Conservation (phyloP, 2,113 vertebrate genomes). For the Ancistrus triradiatus region DNA sequence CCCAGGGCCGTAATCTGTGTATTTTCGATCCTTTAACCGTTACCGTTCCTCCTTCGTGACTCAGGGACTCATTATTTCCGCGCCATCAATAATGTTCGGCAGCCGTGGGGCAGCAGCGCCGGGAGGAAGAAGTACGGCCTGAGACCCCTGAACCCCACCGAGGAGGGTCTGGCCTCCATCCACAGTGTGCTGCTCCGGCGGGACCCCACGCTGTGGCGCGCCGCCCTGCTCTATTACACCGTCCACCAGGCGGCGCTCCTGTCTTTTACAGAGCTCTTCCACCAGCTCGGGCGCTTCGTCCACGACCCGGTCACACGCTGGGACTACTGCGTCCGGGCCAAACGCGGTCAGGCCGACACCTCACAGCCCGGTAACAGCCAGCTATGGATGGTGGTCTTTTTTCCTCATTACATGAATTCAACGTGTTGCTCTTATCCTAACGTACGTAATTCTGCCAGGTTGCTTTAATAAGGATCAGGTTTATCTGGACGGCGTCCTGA, state of each 20-base stretch:
- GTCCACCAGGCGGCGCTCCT: conserved; percentile 83
- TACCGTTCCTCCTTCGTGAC: neutral
- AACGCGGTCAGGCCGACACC: conserved; percentile 89
- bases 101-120: conserved; percentile 79
- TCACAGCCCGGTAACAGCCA: conserved; percentile 74
- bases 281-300: conserved; percentile 78
- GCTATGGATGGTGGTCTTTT: too few species aligned
- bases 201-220: conserved; percentile 90
- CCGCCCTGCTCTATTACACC: conserved; percentile 90
- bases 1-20: neutral
- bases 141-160: conserved; percentile 87
- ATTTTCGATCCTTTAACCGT: neutral
- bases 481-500: conserved; percentile 87
- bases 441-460: conserved; percentile 60
- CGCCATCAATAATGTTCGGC: conserved; percentile 86
- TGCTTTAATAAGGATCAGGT: conserved; percentile 97
- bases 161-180: conserved; percentile 90
- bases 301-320: conserved; percentile 86
- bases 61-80: conserved; percentile 91
- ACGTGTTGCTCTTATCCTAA: too few species aligned
- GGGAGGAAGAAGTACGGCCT: conserved; percentile 77
- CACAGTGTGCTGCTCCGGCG: conserved; percentile 89
- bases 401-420: too few species aligned
- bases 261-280: conserved; percentile 86
- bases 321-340: conserved; percentile 94